Conservation (phyloP, 2,888 invertebrate genomes). For the Ecdyonurus torrentis region DNA sequence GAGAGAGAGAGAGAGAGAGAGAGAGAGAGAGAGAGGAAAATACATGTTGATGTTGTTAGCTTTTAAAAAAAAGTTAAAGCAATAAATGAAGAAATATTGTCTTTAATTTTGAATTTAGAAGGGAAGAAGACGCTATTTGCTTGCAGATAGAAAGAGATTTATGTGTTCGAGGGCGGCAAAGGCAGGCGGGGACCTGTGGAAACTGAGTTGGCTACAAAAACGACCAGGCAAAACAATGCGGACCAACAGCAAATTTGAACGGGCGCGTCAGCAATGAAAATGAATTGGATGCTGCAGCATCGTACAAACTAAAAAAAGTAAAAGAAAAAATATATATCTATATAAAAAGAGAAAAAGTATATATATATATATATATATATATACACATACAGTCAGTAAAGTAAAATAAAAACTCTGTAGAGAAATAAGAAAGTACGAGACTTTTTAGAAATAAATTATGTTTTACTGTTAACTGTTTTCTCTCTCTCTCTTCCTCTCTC, state of each 20-base stretch:
- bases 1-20: too few species aligned
- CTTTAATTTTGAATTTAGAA: constrained; percentile 2
- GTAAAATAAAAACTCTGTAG: too few species aligned
- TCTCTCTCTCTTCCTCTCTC: too few species aligned
- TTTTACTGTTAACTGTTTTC: too few species aligned
- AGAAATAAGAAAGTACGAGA: background rate
- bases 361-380: too few species aligned
- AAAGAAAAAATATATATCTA: background rate
- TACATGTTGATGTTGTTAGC: too few species aligned
- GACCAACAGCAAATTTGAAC: background rate
- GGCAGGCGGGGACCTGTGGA: background rate
- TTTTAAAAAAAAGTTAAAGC: background rate
- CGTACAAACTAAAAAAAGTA: background rate
- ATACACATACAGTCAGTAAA: too few species aligned
- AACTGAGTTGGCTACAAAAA: background rate
- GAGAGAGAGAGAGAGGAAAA: too few species aligned
- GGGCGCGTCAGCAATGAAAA: background rate
- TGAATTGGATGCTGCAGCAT: background rate
- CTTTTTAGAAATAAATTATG: background rate
- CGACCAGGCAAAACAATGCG: background rate
- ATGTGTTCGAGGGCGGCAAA: background rate
- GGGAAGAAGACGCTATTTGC: background rate
- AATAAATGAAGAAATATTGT: background rate
- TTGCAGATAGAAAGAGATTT: background rate
- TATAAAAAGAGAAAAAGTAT: background rate